Percentiles rank a stretch among this genome's conserved stretches.
These are phyloP conservation scores for Salvator merianae DNA, from an alignment of 2,113 vertebrate species.

Conservation along the genomic window DNA sequence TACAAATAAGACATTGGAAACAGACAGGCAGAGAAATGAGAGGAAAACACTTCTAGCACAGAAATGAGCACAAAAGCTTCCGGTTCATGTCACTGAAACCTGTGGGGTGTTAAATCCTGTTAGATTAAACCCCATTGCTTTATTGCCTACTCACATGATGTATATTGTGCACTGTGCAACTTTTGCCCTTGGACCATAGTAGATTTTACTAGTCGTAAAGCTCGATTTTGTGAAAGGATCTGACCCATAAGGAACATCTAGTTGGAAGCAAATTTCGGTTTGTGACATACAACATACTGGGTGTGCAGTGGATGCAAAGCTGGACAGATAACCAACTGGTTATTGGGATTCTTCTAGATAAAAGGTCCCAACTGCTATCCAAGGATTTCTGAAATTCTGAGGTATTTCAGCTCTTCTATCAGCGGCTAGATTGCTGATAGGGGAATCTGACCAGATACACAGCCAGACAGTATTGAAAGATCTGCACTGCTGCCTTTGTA, in stretches of 20 bases:
- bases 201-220: background rate
- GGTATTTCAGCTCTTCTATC: background rate
- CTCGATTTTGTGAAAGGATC: background rate
- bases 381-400: background rate
- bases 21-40: background rate
- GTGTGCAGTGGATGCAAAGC: background rate
- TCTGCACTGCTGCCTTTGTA: too few relatives aligned
- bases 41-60: background rate
- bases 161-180: background rate
- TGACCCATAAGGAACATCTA: background rate
- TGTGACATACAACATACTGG: too few relatives aligned
- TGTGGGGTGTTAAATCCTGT: background rate
- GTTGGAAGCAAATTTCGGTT: background rate
- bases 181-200: background rate
- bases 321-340: background rate
- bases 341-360: background rate
- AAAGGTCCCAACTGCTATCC: background rate
- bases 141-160: background rate
- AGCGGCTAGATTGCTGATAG: too few relatives aligned
- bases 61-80: background rate
- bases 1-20: conserved; percentile 60
- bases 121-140: background rate
- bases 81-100: background rate
- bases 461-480: too few relatives aligned
- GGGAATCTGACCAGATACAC: too few relatives aligned